phyloP scores from a whole-genome alignment of 2,113 vertebrate genomes.

The Clarias macrocephalus region DNA sequence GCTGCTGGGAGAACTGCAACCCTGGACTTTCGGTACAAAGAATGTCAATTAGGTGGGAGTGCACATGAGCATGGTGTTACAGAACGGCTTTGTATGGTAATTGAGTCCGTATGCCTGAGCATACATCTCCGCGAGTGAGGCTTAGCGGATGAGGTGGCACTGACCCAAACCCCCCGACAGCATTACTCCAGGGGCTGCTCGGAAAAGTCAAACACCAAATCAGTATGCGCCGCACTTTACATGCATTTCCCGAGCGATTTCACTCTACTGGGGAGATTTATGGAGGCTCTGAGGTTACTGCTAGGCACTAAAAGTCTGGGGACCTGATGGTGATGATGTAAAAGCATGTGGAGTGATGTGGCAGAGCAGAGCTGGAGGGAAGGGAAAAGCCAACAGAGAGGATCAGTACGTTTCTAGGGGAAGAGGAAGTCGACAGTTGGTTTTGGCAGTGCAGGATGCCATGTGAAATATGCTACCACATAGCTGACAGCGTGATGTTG shows the following conservation, averaged over 20 bases:
- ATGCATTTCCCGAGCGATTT: constrained; percentile 52
- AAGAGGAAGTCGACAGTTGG: constrained; percentile 63
- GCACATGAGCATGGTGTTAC: constrained; percentile 59
- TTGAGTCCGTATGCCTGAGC: constrained; percentile 61
- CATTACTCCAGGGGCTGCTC: constrained; percentile 27
- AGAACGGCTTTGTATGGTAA: constrained; percentile 61
- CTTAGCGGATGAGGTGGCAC: constrained; percentile 57
- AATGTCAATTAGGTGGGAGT: constrained; percentile 57
- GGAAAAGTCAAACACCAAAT: constrained; percentile 49
- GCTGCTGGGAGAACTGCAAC: constrained; percentile 41
- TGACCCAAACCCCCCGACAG: constrained; percentile 52
- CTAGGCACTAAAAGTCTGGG: constrained; percentile 50
- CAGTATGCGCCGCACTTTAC: constrained; percentile 43
- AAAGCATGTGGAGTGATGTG: constrained; percentile 49
- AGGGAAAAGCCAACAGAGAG: constrained; percentile 38
- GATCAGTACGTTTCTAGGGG: constrained; percentile 53
- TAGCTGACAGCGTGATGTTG: constrained; percentile 74
- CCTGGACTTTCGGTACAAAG: constrained; percentile 62
- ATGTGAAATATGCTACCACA: constrained; percentile 67
- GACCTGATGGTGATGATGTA: constrained; percentile 55
- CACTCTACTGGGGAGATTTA: constrained; percentile 59
- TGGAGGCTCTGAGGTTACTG: constrained; percentile 50
- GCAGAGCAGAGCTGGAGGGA: constrained; percentile 48
- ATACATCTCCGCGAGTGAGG: constrained; percentile 51
- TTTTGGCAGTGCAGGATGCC: constrained; percentile 64